Conservation (phyloP, 2,888 invertebrate genomes). For the Metopia argyrocephala region DNA sequence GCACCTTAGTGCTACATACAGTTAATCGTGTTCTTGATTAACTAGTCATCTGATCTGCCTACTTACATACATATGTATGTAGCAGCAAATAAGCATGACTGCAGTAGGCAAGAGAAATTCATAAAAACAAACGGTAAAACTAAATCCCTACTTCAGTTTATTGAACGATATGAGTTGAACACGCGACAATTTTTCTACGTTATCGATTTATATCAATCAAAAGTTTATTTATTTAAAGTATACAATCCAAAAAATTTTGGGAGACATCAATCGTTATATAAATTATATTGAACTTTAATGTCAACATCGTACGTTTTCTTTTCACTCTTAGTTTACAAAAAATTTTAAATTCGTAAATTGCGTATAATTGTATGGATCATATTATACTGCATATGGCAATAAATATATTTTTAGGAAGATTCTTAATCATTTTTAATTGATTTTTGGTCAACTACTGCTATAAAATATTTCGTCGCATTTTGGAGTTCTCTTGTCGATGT, state of each 20-base stretch:
- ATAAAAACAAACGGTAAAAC: background rate
- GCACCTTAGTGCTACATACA: too few species aligned
- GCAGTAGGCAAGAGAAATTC: too few species aligned
- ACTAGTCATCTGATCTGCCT: too few species aligned
- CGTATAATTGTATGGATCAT: too few species aligned
- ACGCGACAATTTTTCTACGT: background rate
- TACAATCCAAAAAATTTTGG: background rate
- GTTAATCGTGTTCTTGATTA: too few species aligned
- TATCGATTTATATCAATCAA: background rate
- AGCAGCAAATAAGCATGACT: too few species aligned
- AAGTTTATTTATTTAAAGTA: background rate
- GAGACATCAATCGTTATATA: background rate
- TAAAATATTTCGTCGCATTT: conserved; percentile 4
- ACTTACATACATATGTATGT: too few species aligned
- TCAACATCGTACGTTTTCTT: background rate
- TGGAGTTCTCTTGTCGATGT: background rate
- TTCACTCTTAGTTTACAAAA: too few species aligned
- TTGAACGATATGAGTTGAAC: background rate
- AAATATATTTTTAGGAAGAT: background rate
- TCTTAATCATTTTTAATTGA: conserved; percentile 59
- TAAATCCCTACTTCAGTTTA: background rate
- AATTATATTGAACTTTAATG: conserved; percentile 45
- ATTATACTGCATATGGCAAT: too few species aligned
- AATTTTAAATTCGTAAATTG: too few species aligned
- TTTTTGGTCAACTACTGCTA: conserved; percentile 51